Percentiles rank a stretch among this genome's conserved stretches.
Conservation (phyloP, 2,113 vertebrate genomes). For the Phalacrocorax brasilianus region DNA sequence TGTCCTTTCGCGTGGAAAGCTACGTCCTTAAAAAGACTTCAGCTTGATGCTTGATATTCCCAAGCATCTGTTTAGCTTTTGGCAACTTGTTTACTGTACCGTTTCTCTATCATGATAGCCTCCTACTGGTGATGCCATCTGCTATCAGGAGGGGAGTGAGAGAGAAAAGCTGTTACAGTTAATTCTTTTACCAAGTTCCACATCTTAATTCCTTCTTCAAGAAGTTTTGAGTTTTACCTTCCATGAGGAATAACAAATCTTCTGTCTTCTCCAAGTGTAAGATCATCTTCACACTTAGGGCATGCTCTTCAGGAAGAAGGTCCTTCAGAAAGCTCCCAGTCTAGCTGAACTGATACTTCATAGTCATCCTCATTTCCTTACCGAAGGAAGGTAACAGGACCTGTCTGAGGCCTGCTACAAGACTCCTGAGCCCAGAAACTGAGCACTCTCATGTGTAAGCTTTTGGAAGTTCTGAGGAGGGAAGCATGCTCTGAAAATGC, state of each 20-base stretch:
- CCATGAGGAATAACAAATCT: neutral
- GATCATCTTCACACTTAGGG: neutral
- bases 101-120: neutral
- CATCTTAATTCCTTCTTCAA: neutral
- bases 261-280: neutral
- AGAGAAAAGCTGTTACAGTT: neutral
- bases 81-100: neutral
- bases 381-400: neutral
- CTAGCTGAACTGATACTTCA: neutral
- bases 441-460: fast-evolving
- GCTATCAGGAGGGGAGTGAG: neutral
- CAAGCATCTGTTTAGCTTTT: neutral
- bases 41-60: neutral
- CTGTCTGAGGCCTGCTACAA: fast-evolving
- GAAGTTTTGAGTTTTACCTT: neutral
- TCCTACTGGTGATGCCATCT: neutral
- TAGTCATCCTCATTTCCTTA: neutral
- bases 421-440: neutral
- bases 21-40: neutral
- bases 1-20: neutral
- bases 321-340: neutral
- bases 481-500: neutral
- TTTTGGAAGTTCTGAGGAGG: neutral
- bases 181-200: neutral
- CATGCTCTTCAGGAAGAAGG: neutral